These are phyloP conservation scores for Noctua janthe DNA, from an alignment of 2,888 invertebrate genomes.

Conservation along the genomic window DNA sequence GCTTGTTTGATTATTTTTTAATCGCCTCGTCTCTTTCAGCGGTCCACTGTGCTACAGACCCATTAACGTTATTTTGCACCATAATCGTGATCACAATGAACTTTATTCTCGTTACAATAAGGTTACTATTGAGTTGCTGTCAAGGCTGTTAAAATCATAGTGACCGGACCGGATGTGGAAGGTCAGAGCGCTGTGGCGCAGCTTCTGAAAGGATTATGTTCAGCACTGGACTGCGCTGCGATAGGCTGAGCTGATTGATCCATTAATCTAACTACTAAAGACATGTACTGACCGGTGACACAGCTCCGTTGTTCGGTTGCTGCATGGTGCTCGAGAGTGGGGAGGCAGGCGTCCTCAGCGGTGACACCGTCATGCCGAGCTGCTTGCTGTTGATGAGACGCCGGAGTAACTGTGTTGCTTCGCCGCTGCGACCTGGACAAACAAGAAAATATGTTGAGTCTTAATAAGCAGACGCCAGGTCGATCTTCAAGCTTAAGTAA, in stretches of 20 bases:
- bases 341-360: conserved; percentile 82
- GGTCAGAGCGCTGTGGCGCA: background rate
- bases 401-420: conserved; percentile 94
- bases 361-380: conserved; percentile 92
- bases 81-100: background rate
- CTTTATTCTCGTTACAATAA: background rate
- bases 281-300: conserved; percentile 72
- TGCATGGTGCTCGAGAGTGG: conserved; percentile 76
- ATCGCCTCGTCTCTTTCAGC: background rate
- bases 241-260: background rate
- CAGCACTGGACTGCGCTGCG: background rate
- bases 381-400: conserved; percentile 94
- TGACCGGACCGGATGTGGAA: background rate
- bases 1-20: too few species aligned
- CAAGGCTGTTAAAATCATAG: background rate
- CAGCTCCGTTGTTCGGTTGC: conserved; percentile 81
- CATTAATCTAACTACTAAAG: background rate
- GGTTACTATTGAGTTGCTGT: background rate
- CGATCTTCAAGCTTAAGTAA: background rate
- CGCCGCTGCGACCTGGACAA: conserved; percentile 90
- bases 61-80: background rate
- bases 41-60: background rate
- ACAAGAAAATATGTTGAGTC: background rate
- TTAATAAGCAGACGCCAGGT: background rate
- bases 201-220: background rate